phyloP scores from a whole-genome alignment of 2,113 vertebrate species.

The Seriola aureovittata region DNA sequence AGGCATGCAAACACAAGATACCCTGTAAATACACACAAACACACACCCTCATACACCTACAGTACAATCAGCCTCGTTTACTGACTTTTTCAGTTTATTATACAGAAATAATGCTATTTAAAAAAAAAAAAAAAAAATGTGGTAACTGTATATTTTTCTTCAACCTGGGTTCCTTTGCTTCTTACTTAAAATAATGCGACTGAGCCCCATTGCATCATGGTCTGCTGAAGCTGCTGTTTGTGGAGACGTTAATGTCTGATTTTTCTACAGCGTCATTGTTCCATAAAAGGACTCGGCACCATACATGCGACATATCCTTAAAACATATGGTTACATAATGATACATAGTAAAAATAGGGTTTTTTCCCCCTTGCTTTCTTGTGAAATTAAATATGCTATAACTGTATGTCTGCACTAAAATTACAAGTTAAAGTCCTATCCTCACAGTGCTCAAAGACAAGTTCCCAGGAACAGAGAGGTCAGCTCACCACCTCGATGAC shows the following conservation, averaged over 20 bases:
- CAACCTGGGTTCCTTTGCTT: too few species aligned
- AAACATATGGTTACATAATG: background rate
- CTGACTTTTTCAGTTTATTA: too few species aligned
- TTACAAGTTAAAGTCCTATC: background rate
- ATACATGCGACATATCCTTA: too few species aligned
- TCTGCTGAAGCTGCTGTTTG: background rate
- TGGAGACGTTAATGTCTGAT: background rate
- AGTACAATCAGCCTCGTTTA: background rate
- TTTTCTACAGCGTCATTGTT: too few species aligned
- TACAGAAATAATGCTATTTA: background rate
- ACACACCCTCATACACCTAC: background rate
- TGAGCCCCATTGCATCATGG: background rate
- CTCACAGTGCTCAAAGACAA: background rate
- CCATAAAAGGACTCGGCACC: too few species aligned
- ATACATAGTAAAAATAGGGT: too few species aligned
- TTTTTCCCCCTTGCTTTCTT: background rate
- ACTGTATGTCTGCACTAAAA: background rate
- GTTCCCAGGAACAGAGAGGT: slow-evolving; percentile 51
- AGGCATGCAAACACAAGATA: slow-evolving; percentile 4
- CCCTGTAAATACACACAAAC: background rate
- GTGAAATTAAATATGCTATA: background rate
- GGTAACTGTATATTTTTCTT: too few species aligned
- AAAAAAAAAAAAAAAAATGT: too few species aligned
- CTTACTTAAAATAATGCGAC: background rate
- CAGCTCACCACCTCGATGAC: background rate